phyloP scores from a whole-genome alignment of 2,888 invertebrate genomes.

The Prosapia bicincta region DNA sequence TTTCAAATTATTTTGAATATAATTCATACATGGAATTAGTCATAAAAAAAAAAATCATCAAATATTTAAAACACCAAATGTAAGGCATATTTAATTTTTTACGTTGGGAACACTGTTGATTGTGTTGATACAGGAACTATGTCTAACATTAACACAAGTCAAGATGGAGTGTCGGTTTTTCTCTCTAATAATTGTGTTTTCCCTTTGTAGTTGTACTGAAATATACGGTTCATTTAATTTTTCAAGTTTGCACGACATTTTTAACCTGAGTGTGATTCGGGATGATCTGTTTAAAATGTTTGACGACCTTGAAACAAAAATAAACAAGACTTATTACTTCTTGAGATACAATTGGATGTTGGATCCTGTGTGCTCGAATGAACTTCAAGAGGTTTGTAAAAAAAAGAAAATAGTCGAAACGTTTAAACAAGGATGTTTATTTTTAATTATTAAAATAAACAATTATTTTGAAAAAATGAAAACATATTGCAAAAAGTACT shows the following conservation, averaged over 20 bases:
- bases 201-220: not conserved
- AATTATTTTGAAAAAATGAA: too few species aligned
- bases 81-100: not conserved
- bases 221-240: not conserved
- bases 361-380: not conserved
- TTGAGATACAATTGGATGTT: not conserved
- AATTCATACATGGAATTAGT: too few species aligned
- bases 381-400: not conserved
- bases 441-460: too few species aligned
- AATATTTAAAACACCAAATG: too few species aligned
- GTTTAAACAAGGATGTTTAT: too few species aligned
- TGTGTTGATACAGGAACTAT: not conserved
- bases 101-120: not conserved
- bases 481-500: too few species aligned
- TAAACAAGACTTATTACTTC: not conserved
- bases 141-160: not conserved
- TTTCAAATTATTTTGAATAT: too few species aligned
- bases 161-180: not conserved
- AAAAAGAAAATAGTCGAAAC: too few species aligned
- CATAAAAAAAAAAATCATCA: too few species aligned
- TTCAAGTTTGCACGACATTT: not conserved
- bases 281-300: not conserved
- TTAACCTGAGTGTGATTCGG: not conserved
- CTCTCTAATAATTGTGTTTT: not conserved
- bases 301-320: not conserved